Percentiles rank a stretch among this genome's conserved stretches.
Evolutionary conservation across 2,113 vertebrate species (phyloP).

Genomic region (Brachyhypopomus occidentalis): DNA sequence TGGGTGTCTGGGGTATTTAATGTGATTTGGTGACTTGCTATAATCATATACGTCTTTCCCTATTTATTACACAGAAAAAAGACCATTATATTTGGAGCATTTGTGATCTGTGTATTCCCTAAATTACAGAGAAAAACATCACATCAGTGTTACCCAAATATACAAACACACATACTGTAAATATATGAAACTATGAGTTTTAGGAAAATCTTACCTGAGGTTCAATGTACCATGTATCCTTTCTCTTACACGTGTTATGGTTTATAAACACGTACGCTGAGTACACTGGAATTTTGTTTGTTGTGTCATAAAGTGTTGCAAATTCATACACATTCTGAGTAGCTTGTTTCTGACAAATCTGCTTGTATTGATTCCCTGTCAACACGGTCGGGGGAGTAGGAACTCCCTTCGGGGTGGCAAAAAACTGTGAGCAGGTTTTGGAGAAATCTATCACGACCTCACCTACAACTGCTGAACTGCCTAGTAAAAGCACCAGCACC

Average conservation of each 20-base stretch:
- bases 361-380: rapidly evolving
- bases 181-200: background rate
- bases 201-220: conserved; percentile 18
- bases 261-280: background rate
- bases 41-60: too few relatives aligned
- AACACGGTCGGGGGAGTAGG: background rate
- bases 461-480: too few relatives aligned
- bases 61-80: too few relatives aligned
- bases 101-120: too few relatives aligned
- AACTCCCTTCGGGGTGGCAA: background rate
- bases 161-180: background rate
- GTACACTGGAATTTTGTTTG: conserved; percentile 25
- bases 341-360: conserved; percentile 27
- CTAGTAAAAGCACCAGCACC: too few relatives aligned
- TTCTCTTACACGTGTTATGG: rapidly evolving
- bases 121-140: background rate
- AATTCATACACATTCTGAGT: background rate
- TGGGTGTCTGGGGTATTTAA: too few relatives aligned
- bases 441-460: too few relatives aligned
- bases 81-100: too few relatives aligned
- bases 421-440: background rate
- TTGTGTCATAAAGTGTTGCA: conserved; percentile 12
- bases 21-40: too few relatives aligned
- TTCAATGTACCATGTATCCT: rapidly evolving
- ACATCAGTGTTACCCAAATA: background rate